Evolutionary conservation across 2,888 invertebrate species (phyloP).

Genomic region (Alcis repandata): DNA sequence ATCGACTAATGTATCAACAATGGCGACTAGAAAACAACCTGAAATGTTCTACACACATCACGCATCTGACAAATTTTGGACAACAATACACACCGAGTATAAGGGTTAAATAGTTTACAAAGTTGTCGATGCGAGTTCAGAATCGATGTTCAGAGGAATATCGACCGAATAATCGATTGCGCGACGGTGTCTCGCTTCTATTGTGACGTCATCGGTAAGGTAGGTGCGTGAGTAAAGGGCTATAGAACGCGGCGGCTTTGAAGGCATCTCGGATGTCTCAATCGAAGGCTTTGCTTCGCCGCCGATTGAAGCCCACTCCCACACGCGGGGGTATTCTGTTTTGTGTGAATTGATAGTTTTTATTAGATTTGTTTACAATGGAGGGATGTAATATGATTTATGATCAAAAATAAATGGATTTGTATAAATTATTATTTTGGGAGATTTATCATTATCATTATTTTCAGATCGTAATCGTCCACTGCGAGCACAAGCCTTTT

Average conservation of each 20-base stretch:
- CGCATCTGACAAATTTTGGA: constrained; percentile 83
- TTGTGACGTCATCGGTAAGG: constrained; percentile 48
- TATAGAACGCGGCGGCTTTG: constrained; percentile 82
- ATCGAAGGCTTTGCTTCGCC: constrained; percentile 78
- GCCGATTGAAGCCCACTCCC: constrained; percentile 59
- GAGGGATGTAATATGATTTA: constrained; percentile 48
- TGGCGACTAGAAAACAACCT: constrained; percentile 58
- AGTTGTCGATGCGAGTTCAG: constrained; percentile 33
- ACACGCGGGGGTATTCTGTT: constrained; percentile 60
- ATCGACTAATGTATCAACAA: constrained; percentile 69
- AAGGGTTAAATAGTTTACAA: constrained; percentile 78
- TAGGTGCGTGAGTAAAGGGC: constrained; percentile 62
- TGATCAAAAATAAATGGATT: constrained; percentile 32
- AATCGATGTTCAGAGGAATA: constrained; percentile 40
- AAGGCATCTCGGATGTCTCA: constrained; percentile 83
- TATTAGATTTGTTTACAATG: constrained; percentile 51
- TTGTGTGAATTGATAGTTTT: constrained; percentile 52
- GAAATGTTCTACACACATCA: constrained; percentile 73
- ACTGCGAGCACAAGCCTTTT: too few relatives aligned
- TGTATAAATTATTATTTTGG: not conserved
- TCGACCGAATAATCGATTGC: constrained; percentile 42
- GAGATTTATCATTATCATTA: too few relatives aligned
- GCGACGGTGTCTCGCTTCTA: constrained; percentile 37
- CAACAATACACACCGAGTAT: constrained; percentile 75
- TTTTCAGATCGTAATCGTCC: too few relatives aligned